Base-by-base conservation (phyloP, 2,888 invertebrate genomes). In the Sylvicola cinctus region DNA sequence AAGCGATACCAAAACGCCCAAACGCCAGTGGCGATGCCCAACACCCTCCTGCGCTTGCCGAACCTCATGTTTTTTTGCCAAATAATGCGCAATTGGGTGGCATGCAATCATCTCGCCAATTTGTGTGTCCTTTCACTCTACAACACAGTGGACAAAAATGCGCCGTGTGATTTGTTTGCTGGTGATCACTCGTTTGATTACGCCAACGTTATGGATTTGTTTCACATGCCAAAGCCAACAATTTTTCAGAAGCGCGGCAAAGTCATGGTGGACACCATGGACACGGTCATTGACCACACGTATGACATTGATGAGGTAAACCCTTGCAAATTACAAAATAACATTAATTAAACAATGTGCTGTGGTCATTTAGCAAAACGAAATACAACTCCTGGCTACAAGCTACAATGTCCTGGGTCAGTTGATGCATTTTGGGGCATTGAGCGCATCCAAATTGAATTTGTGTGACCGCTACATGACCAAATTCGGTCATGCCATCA, bases 31-130 rank as follows among this genome's bases (percentile, higher is more conserved):
- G 7, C 3, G 3, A 15, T 16, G n/a, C n/a, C n/a, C n/a, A n/a
- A n/a, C n/a, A n/a, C n/a, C n/a, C n/a, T 20, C 20, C 20, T 20
- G 20, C 20, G 8, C 4, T 43, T 58, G 1, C 55, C 54, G 42
- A 55, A 52, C 35, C 46, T 55, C 17, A 49, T 48, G 6, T 57
- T 59, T 40, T 55, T 56, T 37, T 58, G 58, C 15, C 43, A 53
- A 40, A 42, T 48, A 1, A 39, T 62, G 27, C 46, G 61, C 47
- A 59, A 59, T 43, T 50, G 51, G 34, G 64, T 60, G 12, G 67
- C 72, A 8, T 78, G 78, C 45, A 70, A 75, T 51, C 59, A 66
- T 38, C 52, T 79, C 38, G 69, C 70, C 2, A 76, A 77, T 51
- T 60, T 76, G 51, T 78, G 78, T 45, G 59, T 66, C 1, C 49